Conservation (phyloP, 2,797 vertebrate species). For the Emydoidea blandingii region DNA sequence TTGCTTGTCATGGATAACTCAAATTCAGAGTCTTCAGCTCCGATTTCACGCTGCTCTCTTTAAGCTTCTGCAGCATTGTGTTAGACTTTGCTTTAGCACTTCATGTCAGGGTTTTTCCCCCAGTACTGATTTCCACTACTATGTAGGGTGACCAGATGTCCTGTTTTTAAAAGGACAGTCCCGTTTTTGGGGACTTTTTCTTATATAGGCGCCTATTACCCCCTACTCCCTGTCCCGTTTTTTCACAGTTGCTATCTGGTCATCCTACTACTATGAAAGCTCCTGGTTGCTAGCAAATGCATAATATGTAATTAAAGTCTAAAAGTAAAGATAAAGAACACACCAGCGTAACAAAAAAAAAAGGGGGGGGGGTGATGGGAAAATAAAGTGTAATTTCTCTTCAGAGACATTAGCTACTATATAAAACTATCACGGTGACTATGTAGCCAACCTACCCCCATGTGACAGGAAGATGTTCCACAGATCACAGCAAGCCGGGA, state of each 20-base stretch:
- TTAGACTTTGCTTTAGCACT: constrained; percentile 58
- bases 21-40: constrained; percentile 54
- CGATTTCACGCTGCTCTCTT: constrained; percentile 67
- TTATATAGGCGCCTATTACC: no score
- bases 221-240: no score
- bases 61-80: constrained; percentile 36
- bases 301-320: constrained; percentile 73
- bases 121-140: constrained; percentile 74
- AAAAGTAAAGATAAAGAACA: constrained; percentile 60
- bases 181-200: no score
- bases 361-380: neutral
- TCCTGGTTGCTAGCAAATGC: constrained; percentile 68
- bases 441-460: constrained; percentile 88
- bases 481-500: constrained; percentile 94
- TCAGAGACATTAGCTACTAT: neutral
- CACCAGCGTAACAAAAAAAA: neutral
- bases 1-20: constrained; percentile 67
- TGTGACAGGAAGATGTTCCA: constrained; percentile 97
- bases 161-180: no score
- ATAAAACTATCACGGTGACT: neutral
- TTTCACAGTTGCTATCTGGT: no score
- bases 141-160: neutral
- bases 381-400: constrained; percentile 22
- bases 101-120: constrained; percentile 34
- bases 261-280: constrained; percentile 44